Base-by-base conservation (phyloP, 1,140 invertebrate species). In the Caenorhabditis elegans region DNA sequence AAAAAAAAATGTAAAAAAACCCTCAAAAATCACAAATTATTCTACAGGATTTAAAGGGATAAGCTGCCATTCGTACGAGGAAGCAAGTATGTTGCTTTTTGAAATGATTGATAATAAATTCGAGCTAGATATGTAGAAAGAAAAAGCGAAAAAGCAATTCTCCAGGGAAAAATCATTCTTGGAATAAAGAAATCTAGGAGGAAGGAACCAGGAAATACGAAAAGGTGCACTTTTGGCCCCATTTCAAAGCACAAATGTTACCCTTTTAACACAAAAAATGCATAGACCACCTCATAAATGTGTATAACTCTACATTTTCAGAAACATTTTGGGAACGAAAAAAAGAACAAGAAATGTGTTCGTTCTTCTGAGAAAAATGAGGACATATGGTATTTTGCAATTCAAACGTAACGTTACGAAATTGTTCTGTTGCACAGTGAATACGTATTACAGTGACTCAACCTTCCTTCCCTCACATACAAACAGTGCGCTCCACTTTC, bases 321-420 rank as follows among this genome's bases (percentile, higher is more conserved):
- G n/a, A n/a, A n/a, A n/a, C n/a, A n/a, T n/a, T n/a, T n/a, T n/a
- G n/a, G n/a, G n/a, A n/a, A n/a, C n/a, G n/a, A n/a, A n/a, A n/a
- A n/a, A n/a, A n/a, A n/a, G n/a, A n/a, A n/a, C n/a, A n/a, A n/a
- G n/a, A n/a, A n/a, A n/a, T n/a, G n/a, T n/a, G n/a, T n/a, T n/a
- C n/a, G n/a, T n/a, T n/a, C n/a, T n/a, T n/a, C n/a, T n/a, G n/a
- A n/a, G n/a, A n/a, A n/a, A 39, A 19, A 10, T 19, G 55, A 34
- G 34, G 34, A 39, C 15, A 43, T 8, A 43, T 8, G 39, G 15
- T 8, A 43, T 8, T 8, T 5, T 43, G 39, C 6, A 43, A 43
- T 43, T n/a, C n/a, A n/a, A n/a, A n/a, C n/a, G n/a, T n/a, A n/a
- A 39, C 60, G 60, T 70, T 70, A 70, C 60, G 60, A 70, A 70